phyloP scores from a whole-genome alignment of 2,113 vertebrate genomes.

The Microtus montanus region DNA sequence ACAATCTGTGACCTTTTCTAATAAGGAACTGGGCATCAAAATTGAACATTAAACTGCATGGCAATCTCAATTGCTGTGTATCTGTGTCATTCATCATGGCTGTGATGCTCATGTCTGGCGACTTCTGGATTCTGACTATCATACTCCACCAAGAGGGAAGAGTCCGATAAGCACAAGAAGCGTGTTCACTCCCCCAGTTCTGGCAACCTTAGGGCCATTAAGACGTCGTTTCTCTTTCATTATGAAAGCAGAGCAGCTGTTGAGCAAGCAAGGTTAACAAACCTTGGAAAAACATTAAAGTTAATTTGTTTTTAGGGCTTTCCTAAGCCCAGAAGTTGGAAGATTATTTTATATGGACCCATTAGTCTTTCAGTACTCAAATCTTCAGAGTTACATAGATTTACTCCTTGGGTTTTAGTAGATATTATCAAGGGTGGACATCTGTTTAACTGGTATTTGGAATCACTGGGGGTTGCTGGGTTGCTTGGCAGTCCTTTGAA shows the following conservation, averaged over 20 bases:
- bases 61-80: slow-evolving; percentile 75
- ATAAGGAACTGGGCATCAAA: slow-evolving; percentile 81
- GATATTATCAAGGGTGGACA: slow-evolving; percentile 59
- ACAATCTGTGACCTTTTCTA: slow-evolving; percentile 87
- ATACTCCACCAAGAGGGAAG: slow-evolving; percentile 72
- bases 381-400: slow-evolving; percentile 70
- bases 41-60: slow-evolving; percentile 80
- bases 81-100: slow-evolving; percentile 81
- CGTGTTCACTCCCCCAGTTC: slow-evolving; percentile 56
- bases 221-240: slow-evolving; percentile 74
- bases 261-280: slow-evolving; percentile 84
- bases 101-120: slow-evolving; percentile 68
- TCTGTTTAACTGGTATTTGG: slow-evolving; percentile 61
- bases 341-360: slow-evolving; percentile 62
- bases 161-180: slow-evolving; percentile 67
- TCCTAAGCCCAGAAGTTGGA: slow-evolving; percentile 76
- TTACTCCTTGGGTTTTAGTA: slow-evolving; percentile 66
- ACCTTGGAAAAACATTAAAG: slow-evolving; percentile 78
- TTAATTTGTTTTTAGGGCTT: slow-evolving; percentile 78
- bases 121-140: slow-evolving; percentile 78
- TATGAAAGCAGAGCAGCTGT: slow-evolving; percentile 82
- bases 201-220: slow-evolving; percentile 74
- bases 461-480: slow-evolving; percentile 39
- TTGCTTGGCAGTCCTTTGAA: slow-evolving; percentile 67
- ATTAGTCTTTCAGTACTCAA: slow-evolving; percentile 69